A percentile compares a stretch with the other conserved stretches of the same genome.
Conservation (phyloP, 2,797 vertebrate genomes). For the Pelobates cultripes region DNA sequence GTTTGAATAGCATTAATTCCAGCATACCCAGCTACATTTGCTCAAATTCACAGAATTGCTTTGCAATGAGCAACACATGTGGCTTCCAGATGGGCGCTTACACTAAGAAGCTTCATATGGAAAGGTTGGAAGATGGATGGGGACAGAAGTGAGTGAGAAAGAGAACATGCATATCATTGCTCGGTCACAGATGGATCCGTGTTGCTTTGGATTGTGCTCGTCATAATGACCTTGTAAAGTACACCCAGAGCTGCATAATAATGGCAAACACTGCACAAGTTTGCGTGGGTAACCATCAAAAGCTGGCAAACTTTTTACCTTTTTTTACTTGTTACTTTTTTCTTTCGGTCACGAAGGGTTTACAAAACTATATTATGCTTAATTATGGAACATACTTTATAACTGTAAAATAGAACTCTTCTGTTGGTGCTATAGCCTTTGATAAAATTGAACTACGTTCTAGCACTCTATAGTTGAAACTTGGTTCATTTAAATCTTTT, state of each 20-base stretch:
- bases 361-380: too few relatives aligned
- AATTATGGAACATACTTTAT: too few relatives aligned
- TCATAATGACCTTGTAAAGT: conserved; percentile 14
- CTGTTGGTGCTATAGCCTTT: too few relatives aligned
- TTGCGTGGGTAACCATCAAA: too few relatives aligned
- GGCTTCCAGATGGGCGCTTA: conserved; percentile 49
- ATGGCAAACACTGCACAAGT: too few relatives aligned
- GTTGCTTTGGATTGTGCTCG: background rate
- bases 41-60: conserved; percentile 42
- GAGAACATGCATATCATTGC: background rate
- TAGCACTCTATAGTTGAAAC: too few relatives aligned
- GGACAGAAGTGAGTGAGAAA: conserved; percentile 15
- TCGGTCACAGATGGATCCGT: conserved; percentile 1
- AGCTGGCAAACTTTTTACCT: too few relatives aligned
- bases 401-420: too few relatives aligned
- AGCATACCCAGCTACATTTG: conserved; percentile 36
- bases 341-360: too few relatives aligned
- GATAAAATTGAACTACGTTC: too few relatives aligned
- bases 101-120: conserved; percentile 22
- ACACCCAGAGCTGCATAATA: background rate
- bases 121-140: conserved; percentile 33
- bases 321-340: too few relatives aligned
- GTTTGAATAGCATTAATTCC: conserved; percentile 39
- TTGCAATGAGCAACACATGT: conserved; percentile 41
- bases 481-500: too few relatives aligned